Evolutionary conservation across 2,113 vertebrate species (phyloP).

Genomic region (Cinclus cinclus): DNA sequence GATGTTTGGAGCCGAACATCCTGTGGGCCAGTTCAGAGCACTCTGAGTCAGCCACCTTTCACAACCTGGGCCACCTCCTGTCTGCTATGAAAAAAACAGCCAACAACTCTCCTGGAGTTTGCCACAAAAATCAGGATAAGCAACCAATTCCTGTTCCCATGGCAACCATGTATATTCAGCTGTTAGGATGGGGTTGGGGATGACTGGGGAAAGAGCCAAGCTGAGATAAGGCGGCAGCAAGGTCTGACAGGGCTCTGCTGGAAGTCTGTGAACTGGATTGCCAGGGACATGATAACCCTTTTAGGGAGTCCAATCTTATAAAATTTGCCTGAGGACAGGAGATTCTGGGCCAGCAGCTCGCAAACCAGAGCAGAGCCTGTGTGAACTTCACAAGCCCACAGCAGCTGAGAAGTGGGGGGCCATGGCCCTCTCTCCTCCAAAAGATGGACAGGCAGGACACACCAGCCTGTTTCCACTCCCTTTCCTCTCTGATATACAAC

Average conservation of each 20-base stretch:
- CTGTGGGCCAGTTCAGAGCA: background rate
- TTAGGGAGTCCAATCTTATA: background rate
- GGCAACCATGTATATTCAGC: background rate
- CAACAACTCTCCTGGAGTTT: background rate
- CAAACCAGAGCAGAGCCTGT: background rate
- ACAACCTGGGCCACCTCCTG: background rate
- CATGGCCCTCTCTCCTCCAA: background rate
- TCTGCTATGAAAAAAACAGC: background rate
- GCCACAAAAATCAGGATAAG: background rate
- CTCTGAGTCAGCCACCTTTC: conserved; percentile 27
- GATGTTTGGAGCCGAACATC: conserved; percentile 9
- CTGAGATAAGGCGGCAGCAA: background rate
- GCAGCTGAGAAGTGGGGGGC: background rate
- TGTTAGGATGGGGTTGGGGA: background rate
- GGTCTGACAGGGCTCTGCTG: fast-evolving
- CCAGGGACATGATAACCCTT: fast-evolving
- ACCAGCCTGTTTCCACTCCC: background rate
- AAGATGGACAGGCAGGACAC: background rate
- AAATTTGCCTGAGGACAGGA: background rate
- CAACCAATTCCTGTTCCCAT: background rate
- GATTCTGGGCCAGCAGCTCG: background rate
- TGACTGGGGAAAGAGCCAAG: background rate
- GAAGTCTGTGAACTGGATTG: background rate
- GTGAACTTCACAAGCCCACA: background rate
- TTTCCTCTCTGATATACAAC: background rate